These are phyloP conservation scores for Bimastos eiseni DNA, from an alignment of 2,888 invertebrate genomes.

Conservation along the genomic window DNA sequence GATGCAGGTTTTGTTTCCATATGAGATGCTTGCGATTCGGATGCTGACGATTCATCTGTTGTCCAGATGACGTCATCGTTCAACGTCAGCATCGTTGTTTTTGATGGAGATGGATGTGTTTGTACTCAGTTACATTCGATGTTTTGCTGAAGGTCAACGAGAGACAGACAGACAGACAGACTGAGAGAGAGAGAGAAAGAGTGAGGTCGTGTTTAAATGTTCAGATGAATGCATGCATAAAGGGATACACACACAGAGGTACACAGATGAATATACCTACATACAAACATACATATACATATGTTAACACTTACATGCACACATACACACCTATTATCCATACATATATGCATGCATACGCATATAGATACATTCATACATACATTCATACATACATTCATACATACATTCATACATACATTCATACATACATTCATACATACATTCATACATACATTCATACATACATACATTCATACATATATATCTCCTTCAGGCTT, in stretches of 20 bases:
- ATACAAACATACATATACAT: neutral
- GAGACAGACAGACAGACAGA: too few relatives aligned
- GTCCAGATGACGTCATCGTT: neutral
- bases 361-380: too few relatives aligned
- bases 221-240: too few relatives aligned
- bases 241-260: neutral
- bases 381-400: neutral
- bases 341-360: neutral
- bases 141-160: too few relatives aligned
- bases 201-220: too few relatives aligned
- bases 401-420: neutral
- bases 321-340: neutral
- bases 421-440: neutral
- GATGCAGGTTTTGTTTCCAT: neutral
- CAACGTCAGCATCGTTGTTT: too few relatives aligned
- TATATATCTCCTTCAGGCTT: too few relatives aligned
- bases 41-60: neutral
- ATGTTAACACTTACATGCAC: neutral
- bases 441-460: neutral
- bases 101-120: too few relatives aligned
- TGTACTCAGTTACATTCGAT: too few relatives aligned
- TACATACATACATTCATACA: neutral
- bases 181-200: too few relatives aligned
- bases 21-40: neutral
- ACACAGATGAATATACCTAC: neutral